Evolutionary conservation across 30 jellyfish, hydroid and myxozoan genomes (phyloP).

Genomic region (Aurelia sp.): DNA sequence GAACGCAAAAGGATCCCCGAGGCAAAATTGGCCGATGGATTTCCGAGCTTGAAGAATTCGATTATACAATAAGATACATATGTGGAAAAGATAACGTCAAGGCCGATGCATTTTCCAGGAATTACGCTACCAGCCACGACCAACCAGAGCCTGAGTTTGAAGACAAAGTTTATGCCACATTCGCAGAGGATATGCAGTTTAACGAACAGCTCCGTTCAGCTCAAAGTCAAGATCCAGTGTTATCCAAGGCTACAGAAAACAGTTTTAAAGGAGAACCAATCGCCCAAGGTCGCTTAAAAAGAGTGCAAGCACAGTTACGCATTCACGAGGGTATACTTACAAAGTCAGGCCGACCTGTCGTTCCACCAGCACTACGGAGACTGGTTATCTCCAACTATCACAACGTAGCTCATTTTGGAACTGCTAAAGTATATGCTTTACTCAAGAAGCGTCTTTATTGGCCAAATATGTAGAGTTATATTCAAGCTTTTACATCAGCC

Average conservation of each 20-base stretch:
- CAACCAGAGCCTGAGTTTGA: too few relatives aligned
- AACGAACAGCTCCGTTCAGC: conserved; percentile 10
- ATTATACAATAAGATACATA: too few relatives aligned
- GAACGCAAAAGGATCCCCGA: too few relatives aligned
- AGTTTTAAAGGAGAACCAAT: neutral
- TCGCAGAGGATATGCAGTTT: neutral
- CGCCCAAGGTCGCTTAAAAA: conserved; percentile 47
- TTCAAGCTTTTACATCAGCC: conserved; percentile 12
- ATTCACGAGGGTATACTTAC: conserved; percentile 34
- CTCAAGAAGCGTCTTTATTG: conserved; percentile 52
- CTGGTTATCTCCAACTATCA: conserved; percentile 19
- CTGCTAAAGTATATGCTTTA: conserved; percentile 42
- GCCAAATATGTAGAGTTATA: conserved; percentile 54
- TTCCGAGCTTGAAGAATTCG: too few relatives aligned
- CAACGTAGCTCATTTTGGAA: conserved; percentile 53
- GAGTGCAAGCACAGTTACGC: too few relatives aligned
- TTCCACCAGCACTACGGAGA: conserved; percentile 39
- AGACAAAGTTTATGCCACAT: too few relatives aligned
- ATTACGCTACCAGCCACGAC: too few relatives aligned
- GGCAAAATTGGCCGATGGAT: too few relatives aligned
- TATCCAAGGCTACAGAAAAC: conserved; percentile 10
- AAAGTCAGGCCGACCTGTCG: conserved; percentile 47
- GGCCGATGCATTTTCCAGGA: too few relatives aligned
- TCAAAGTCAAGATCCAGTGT: conserved; percentile 16
- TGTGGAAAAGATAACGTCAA: too few relatives aligned